Percentiles rank a stretch among this genome's conserved stretches.
These are phyloP conservation scores for Orbicella faveolata DNA, from an alignment of 64 coral and sea anemone species.

Conservation along the genomic window DNA sequence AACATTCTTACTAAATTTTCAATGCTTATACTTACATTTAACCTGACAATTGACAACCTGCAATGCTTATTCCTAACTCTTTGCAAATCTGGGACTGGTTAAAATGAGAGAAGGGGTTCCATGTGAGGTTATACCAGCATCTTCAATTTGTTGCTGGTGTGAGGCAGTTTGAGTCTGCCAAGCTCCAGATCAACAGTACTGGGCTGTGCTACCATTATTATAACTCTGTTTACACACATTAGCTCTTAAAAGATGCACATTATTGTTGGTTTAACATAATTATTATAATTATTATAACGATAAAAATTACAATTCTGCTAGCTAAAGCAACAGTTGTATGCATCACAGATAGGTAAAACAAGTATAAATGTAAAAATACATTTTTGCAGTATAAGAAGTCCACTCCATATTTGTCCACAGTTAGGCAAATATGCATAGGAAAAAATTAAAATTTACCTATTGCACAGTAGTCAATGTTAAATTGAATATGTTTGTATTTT, in stretches of 20 bases:
- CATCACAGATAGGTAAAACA: conserved; percentile 21
- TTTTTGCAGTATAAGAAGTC: too few relatives aligned
- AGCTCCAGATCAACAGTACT: conserved; percentile 22
- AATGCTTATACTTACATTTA: background rate
- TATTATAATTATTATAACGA: background rate
- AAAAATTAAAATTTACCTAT: too few relatives aligned
- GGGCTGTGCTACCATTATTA: background rate
- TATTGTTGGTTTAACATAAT: too few relatives aligned
- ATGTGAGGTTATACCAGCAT: conserved; percentile 21
- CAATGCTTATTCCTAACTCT: conserved; percentile 23
- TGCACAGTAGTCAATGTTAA: too few relatives aligned
- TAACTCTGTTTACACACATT: too few relatives aligned
- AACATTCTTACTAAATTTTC: background rate
- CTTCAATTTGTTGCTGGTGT: conserved; percentile 14
- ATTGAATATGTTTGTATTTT: too few relatives aligned
- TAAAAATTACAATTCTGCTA: conserved; percentile 24
- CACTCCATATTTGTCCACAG: too few relatives aligned
- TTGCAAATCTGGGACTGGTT: conserved; percentile 5
- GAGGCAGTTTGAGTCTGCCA: conserved; percentile 12
- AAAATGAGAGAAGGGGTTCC: conserved; percentile 19
- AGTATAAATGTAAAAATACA: too few relatives aligned
- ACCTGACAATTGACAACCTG: background rate
- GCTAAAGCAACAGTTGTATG: conserved; percentile 23
- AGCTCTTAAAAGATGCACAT: too few relatives aligned
- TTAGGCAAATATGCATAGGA: too few relatives aligned